These are phyloP conservation scores for Cyclargus thomasi DNA, from an alignment of 1,140 invertebrate genomes.

Conservation along the genomic window DNA sequence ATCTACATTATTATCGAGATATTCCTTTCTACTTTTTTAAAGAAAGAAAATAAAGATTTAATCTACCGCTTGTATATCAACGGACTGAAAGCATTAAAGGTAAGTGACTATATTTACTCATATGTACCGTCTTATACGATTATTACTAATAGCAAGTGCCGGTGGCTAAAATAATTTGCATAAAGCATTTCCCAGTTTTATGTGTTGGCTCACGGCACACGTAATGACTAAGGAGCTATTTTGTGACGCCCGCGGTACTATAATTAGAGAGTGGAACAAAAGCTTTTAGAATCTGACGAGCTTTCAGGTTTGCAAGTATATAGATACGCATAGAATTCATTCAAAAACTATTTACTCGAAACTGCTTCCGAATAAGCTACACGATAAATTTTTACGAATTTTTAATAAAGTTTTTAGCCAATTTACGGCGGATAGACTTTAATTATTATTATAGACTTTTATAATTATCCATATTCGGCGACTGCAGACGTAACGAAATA, in stretches of 20 bases:
- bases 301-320: background rate
- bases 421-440: too few species aligned
- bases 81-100: slow-evolving; percentile 24
- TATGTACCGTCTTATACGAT: slow-evolving; percentile 36
- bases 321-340: too few species aligned
- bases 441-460: too few species aligned
- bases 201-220: slow-evolving; percentile 57
- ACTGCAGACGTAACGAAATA: too few species aligned
- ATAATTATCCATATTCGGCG: too few species aligned
- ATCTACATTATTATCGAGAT: too few species aligned
- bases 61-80: background rate
- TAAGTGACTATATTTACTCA: slow-evolving; percentile 33
- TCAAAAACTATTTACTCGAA: too few species aligned
- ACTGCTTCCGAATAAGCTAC: too few species aligned
- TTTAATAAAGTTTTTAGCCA: too few species aligned
- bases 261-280: slow-evolving; percentile 50
- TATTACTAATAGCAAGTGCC: slow-evolving; percentile 41
- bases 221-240: slow-evolving; percentile 59
- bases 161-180: slow-evolving; percentile 57
- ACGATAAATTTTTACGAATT: too few species aligned
- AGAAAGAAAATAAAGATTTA: background rate
- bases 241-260: slow-evolving; percentile 52
- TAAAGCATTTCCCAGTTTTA: slow-evolving; percentile 59
- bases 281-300: slow-evolving; percentile 31
- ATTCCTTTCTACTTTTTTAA: too few species aligned